phyloP scores from a whole-genome alignment of 2,797 vertebrate genomes.

The Bradypodion ventrale region DNA sequence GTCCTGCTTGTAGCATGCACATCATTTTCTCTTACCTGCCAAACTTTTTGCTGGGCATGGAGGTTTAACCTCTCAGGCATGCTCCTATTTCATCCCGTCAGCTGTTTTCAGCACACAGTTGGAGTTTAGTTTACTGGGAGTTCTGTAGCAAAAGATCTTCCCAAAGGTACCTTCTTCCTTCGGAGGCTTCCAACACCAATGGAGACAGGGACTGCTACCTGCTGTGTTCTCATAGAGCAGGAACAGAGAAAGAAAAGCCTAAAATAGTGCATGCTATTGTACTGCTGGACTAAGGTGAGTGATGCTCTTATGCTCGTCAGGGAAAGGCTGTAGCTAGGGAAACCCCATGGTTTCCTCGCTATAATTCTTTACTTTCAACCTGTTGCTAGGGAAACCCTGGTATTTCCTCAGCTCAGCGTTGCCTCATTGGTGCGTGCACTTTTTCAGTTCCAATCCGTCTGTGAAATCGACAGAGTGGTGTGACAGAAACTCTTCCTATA shows the following conservation, averaged over 20 bases:
- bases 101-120: not conserved
- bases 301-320: conserved; percentile 33
- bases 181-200: not conserved
- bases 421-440: conserved; percentile 36
- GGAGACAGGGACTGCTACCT: not conserved
- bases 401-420: conserved; percentile 60
- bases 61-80: not conserved
- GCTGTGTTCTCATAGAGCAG: conserved; percentile 21
- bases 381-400: conserved; percentile 62
- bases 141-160: conserved; percentile 3
- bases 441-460: conserved; percentile 25
- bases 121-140: not conserved
- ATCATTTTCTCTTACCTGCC: conserved; percentile 52
- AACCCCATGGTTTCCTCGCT: conserved; percentile 41
- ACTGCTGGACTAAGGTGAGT: conserved; percentile 5
- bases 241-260: not conserved
- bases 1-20: not conserved
- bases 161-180: not conserved
- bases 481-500: conserved; percentile 38
- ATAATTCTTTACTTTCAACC: conserved; percentile 42
- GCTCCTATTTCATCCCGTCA: not conserved
- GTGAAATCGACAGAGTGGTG: conserved; percentile 23
- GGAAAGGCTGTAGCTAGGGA: conserved; percentile 41
- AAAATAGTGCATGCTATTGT: not conserved
- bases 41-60: conserved; percentile 18